Conservation (phyloP, 2,888 invertebrate species). For the Clistopyga incitator region DNA sequence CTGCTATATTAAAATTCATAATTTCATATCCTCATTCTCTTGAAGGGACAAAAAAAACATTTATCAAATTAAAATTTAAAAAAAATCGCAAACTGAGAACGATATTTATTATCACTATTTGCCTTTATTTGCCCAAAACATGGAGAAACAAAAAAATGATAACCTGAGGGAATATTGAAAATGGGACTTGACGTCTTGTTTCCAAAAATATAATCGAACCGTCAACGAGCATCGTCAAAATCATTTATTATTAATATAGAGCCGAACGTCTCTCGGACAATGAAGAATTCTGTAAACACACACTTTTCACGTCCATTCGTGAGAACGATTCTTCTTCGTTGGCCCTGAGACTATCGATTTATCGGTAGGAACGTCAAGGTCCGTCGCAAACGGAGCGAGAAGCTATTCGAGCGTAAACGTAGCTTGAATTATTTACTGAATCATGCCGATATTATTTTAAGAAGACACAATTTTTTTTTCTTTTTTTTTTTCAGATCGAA, state of each 20-base stretch:
- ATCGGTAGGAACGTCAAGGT: slow-evolving; percentile 65
- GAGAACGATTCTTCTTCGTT: slow-evolving; percentile 63
- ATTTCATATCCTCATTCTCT: too few relatives aligned
- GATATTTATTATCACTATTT: background rate
- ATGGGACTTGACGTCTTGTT: background rate
- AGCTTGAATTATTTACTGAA: slow-evolving; percentile 63
- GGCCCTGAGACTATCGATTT: slow-evolving; percentile 67
- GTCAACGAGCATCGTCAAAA: slow-evolving; percentile 57
- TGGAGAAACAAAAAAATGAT: too few relatives aligned
- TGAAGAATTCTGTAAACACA: slow-evolving; percentile 1
- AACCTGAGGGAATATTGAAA: background rate
- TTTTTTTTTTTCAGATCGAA: slow-evolving; percentile 12
- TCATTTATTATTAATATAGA: slow-evolving; percentile 23
- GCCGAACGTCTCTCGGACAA: slow-evolving; percentile 43
- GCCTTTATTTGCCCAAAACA: background rate
- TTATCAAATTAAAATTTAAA: too few relatives aligned
- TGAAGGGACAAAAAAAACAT: too few relatives aligned
- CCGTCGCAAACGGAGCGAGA: slow-evolving; percentile 51
- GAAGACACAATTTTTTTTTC: slow-evolving; percentile 22
- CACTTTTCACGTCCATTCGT: slow-evolving; percentile 46
- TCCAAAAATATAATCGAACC: slow-evolving; percentile 21
- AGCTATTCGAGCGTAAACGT: slow-evolving; percentile 40
- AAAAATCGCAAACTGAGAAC: too few relatives aligned
- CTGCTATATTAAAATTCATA: too few relatives aligned
- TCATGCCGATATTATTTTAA: slow-evolving; percentile 41